phyloP scores from a whole-genome alignment of 2,797 vertebrate species.

The Meriones psammophilus region DNA sequence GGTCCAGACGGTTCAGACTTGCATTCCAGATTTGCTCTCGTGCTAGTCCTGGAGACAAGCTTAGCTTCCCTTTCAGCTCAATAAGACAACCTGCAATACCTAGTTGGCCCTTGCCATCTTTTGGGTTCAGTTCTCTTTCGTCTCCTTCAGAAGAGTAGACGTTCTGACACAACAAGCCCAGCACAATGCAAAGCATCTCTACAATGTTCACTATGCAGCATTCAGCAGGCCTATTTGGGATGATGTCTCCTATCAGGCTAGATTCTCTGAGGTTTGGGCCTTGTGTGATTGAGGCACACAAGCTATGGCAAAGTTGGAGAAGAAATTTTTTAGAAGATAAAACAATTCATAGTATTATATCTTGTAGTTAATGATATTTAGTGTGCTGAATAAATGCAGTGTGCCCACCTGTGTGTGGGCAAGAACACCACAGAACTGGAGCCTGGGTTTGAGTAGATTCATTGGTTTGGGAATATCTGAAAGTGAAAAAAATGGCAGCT shows the following conservation, averaged over 20 bases:
- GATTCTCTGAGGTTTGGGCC: not conserved
- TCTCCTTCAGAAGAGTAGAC: not conserved
- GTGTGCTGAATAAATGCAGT: not conserved
- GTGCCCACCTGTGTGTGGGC: not conserved
- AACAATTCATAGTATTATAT: not conserved
- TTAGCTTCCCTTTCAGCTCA: not conserved
- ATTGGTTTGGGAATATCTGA: not conserved
- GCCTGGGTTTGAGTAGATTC: not conserved
- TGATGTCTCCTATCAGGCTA: not conserved
- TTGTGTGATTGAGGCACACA: not conserved
- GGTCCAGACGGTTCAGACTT: not conserved
- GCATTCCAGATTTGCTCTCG: not conserved
- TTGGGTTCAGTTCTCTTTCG: not conserved
- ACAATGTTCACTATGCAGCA: not conserved
- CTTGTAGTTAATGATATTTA: not conserved
- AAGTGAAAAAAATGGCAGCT: not conserved
- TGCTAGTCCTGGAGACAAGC: accelerated
- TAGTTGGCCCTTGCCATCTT: not conserved
- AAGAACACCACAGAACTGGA: not conserved
- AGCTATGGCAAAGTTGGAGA: not conserved
- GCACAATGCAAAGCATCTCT: accelerated
- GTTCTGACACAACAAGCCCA: not conserved
- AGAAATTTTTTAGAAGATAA: not conserved
- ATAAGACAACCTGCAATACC: not conserved
- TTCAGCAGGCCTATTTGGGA: not conserved